Evolutionary conservation across 2,113 vertebrate species (phyloP).

Genomic region (Cricetomys ansorgei): DNA sequence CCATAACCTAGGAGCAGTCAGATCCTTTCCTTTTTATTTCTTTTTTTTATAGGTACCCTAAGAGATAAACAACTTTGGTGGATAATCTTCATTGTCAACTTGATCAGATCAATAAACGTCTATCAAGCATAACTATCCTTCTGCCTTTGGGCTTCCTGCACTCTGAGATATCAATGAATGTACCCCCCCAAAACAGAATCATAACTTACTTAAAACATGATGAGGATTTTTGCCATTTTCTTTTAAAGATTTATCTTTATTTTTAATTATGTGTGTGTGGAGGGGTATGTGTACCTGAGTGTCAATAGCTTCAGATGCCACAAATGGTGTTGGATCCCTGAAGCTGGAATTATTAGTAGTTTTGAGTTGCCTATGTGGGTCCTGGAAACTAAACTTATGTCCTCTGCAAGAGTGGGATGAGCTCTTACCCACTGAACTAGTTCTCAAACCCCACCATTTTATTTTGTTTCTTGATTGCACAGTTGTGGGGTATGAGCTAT

Average conservation of each 20-base stretch:
- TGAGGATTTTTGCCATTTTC: background rate
- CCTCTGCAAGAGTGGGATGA: background rate
- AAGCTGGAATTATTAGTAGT: background rate
- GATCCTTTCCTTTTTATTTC: too few relatives aligned
- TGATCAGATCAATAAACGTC: background rate
- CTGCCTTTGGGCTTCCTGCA: background rate
- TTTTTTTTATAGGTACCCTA: too few relatives aligned
- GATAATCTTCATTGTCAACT: background rate
- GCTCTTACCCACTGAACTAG: background rate
- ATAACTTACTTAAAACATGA: background rate
- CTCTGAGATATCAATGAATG: background rate
- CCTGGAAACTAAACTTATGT: background rate
- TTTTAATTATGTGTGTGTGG: background rate
- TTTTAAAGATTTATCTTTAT: background rate
- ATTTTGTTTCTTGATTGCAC: background rate
- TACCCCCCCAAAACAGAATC: background rate
- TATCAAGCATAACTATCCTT: background rate
- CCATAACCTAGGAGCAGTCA: too few relatives aligned
- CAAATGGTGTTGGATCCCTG: background rate
- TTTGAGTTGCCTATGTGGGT: background rate
- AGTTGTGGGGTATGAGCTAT: background rate
- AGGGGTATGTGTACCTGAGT: background rate
- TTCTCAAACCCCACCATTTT: background rate
- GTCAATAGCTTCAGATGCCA: background rate
- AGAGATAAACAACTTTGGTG: background rate